Base-by-base conservation (phyloP, 2,888 invertebrate genomes). In the Loripinus fragilis region DNA sequence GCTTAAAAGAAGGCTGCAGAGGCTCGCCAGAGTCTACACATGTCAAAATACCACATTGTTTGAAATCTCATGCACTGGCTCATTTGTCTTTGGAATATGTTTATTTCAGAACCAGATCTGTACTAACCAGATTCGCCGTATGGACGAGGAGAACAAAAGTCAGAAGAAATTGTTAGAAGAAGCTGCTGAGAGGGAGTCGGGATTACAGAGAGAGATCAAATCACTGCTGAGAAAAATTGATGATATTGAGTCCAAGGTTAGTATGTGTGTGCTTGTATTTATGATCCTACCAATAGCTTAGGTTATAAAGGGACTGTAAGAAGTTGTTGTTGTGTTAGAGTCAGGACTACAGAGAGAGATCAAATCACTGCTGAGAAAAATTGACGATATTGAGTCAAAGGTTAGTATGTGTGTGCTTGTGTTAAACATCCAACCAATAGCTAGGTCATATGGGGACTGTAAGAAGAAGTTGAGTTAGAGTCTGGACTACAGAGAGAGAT, bases 111-210 rank as follows among this genome's bases (percentile, higher is more conserved):
- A 94, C 86, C 95, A 95, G 87, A 95, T 95, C 38, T 94, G 94
- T 86, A 93, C 94, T 28, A 95, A 95, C 86, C 95, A 95, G 87
- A 93, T 95, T 74, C 93, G 94, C 73, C 95, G 99, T 15, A 98
- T 98, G 94, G 99, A 99, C 90, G 98, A 98, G 80, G 98, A 98
- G 91, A 96, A 97, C 88, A 97, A 97, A 90, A 95, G 96, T 89
- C 94, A 98, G 73, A 95, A 96, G 60, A 97, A 97, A 80, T 96
- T 96, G 80, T 94, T 98, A 25, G 98, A 98, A 87, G 94, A 95
- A 70, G 96, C 96, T 2, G 95, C 96, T 73, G 95, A 95, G 72
- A 95, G 96, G 52, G 97, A 97, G 93, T 95, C 96, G 74, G 96
- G 97, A 72, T 95, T 97, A 83, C 95, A 96, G 45, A 95, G 96